Evolutionary conservation across 1,140 invertebrate species (phyloP), one percentile per base, ranked within the genome.

Genomic region (Drosophila miranda): DNA sequence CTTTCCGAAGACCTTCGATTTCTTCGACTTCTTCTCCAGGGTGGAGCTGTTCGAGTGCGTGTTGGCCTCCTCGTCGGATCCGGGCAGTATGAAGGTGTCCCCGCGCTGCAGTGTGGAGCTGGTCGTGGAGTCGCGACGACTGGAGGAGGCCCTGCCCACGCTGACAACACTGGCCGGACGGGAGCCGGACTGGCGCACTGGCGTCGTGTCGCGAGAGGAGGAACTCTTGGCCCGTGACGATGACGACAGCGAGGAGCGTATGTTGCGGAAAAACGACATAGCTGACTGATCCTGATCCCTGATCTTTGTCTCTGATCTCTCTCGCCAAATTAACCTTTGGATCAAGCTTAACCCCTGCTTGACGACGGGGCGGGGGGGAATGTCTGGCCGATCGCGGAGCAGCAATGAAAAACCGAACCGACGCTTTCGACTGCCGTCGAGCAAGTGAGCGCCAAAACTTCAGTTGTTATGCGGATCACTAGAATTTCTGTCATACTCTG

Each of bases 261-360:
- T 81, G 43, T 84, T 90, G 62, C 89, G 89, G 74, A 90, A 90
- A 74, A 90, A 90, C 68, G 89, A 90, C 89, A 90, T 90, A 5
- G 4, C 46, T 16, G 16, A 45, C 60, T 38, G 30, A 3, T 16
- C 16, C 16, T 3, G 30, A 45, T 16, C 41, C 13, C 23, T 9
- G 48, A 38, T 64, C 53, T 67, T 58, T 14, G 43, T 50, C 48
- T 66, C 34, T 16, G 41, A 38, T 57, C 26, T 59, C 26, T 68
- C 26, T 68, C 70, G 69, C 56, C 55, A 54, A 56, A 48, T 42
- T 55, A 38, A 56, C 64, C 62, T 67, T 55, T 38, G 34, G 11
- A 38, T 38, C 3, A 5, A 5, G 34, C 34, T 3, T 34, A 34
- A 34, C 9, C 9, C 3, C 1, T 13, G 34, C 30, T 9, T 26